Percentiles rank a stretch among this genome's conserved stretches.
Conservation (phyloP, 1,140 invertebrate species). For the Rhopalosiphum maidis region DNA sequence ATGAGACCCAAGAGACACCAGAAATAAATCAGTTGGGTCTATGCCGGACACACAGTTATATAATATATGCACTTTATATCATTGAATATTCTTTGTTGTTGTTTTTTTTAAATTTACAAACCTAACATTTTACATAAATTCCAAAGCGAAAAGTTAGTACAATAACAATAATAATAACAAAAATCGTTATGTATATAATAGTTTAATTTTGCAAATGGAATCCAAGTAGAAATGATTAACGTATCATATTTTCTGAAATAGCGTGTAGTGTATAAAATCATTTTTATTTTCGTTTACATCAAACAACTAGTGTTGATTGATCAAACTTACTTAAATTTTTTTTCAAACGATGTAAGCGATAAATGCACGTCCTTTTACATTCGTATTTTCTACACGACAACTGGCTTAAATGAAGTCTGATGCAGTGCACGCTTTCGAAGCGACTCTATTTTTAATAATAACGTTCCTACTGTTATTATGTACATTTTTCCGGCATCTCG, state of each 20-base stretch:
- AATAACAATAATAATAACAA: background rate
- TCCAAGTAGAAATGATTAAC: constrained; percentile 8
- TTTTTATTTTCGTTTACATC: background rate
- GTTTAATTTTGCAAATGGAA: constrained; percentile 30
- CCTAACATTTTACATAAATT: constrained; percentile 16
- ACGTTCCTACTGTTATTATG: too few species aligned
- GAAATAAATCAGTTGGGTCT: constrained; percentile 42
- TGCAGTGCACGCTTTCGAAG: background rate
- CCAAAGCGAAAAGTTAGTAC: background rate
- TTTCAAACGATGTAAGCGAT: background rate
- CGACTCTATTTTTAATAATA: background rate
- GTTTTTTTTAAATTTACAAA: constrained; percentile 14
- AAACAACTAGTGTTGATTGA: background rate
- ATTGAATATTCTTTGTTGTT: constrained; percentile 30
- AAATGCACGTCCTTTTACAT: background rate
- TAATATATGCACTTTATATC: background rate
- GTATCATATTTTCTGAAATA: background rate
- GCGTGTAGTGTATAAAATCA: background rate
- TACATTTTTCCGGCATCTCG: background rate
- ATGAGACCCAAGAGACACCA: constrained; percentile 13
- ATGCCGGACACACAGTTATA: background rate
- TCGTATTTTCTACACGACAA: background rate
- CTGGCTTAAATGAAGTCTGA: background rate
- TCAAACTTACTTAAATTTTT: background rate
- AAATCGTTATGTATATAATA: background rate